These are phyloP conservation scores for Camptogramma bilineatum DNA, from an alignment of 2,888 invertebrate species.

Conservation along the genomic window DNA sequence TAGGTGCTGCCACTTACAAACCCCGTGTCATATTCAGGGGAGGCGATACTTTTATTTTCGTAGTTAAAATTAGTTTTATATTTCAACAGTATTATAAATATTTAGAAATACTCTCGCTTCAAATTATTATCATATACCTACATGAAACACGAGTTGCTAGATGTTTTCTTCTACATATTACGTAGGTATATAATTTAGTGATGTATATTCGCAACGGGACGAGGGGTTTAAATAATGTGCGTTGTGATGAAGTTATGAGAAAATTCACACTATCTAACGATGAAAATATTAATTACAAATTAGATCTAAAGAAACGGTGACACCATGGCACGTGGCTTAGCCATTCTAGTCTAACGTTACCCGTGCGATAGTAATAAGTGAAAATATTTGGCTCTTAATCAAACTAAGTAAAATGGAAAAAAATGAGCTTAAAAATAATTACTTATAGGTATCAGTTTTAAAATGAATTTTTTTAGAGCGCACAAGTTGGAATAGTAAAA, in stretches of 20 bases:
- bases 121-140: conserved; percentile 33
- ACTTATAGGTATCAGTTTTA: not conserved
- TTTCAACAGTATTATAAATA: conserved; percentile 9
- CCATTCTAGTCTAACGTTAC: conserved; percentile 48
- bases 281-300: conserved; percentile 41
- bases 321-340: conserved; percentile 57
- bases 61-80: conserved; percentile 13
- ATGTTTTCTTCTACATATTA: conserved; percentile 19
- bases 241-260: conserved; percentile 27
- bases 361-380: conserved; percentile 63
- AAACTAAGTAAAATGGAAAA: conserved; percentile 8
- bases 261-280: conserved; percentile 39
- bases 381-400: conserved; percentile 32
- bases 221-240: conserved; percentile 30
- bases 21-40: conserved; percentile 39
- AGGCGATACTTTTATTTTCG: conserved; percentile 19
- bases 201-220: conserved; percentile 19
- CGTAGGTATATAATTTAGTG: conserved; percentile 24
- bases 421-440: not conserved
- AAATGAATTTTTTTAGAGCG: not conserved
- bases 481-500: no score
- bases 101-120: conserved; percentile 31
- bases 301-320: conserved; percentile 57
- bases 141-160: conserved; percentile 27
- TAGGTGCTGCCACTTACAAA: conserved; percentile 20